Conservation (phyloP, 1,140 invertebrate species). For the Aphaenogaster ashmeadi region DNA sequence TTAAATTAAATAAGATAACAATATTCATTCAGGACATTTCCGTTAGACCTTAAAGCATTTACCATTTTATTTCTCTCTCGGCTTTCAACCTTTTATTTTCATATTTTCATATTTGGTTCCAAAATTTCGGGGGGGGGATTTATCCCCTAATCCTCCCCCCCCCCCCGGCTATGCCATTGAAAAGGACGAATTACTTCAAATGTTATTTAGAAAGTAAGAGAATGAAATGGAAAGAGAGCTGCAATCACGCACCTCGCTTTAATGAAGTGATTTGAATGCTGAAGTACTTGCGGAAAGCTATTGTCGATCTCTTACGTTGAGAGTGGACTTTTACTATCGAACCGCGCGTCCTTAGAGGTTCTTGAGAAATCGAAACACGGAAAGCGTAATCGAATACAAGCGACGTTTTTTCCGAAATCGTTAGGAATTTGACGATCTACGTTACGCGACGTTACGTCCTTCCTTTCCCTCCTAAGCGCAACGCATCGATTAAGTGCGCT, state of each 20-base stretch:
- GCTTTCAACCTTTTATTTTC: too few relatives aligned
- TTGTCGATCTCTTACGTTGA: slow-evolving; percentile 26
- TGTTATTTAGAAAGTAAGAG: slow-evolving; percentile 29
- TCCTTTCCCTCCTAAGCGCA: neutral
- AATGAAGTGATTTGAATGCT: slow-evolving; percentile 46
- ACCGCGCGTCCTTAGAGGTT: neutral
- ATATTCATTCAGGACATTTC: too few relatives aligned
- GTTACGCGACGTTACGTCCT: neutral
- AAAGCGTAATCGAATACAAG: neutral
- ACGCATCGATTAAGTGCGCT: neutral
- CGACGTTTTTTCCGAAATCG: neutral
- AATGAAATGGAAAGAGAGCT: slow-evolving; percentile 24
- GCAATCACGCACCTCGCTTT: neutral
- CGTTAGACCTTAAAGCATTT: too few relatives aligned
- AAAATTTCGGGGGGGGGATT: too few relatives aligned
- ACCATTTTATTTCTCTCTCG: too few relatives aligned
- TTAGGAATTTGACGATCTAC: neutral
- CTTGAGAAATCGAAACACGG: slow-evolving; percentile 9
- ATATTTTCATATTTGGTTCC: too few relatives aligned
- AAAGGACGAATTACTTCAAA: neutral
- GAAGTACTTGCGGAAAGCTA: neutral
- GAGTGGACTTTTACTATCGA: neutral
- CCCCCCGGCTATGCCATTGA: too few relatives aligned
- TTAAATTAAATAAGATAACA: too few relatives aligned
- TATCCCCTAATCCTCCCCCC: too few relatives aligned